These are phyloP conservation scores for Campopleginae sp. DNA, from an alignment of 2,888 invertebrate genomes.

Conservation along the genomic window DNA sequence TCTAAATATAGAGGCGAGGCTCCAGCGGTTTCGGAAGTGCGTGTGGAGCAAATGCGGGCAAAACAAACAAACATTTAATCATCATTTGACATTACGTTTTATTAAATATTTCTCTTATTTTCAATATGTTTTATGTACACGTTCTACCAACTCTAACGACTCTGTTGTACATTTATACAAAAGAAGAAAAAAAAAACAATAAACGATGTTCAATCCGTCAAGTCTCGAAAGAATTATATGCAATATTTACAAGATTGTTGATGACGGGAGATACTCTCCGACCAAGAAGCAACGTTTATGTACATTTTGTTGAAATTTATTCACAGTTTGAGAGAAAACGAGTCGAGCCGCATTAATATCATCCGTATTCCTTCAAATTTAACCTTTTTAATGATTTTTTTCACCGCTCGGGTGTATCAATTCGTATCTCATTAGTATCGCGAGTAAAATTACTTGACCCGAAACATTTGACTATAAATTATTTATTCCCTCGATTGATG, in stretches of 20 bases:
- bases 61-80: neutral
- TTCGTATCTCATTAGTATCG: slow-evolving; percentile 5
- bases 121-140: slow-evolving; percentile 54
- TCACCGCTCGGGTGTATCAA: slow-evolving; percentile 30
- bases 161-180: slow-evolving; percentile 82
- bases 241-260: slow-evolving; percentile 57
- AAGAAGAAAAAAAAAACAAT: slow-evolving; percentile 79
- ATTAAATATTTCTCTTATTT: slow-evolving; percentile 79
- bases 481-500: slow-evolving; percentile 78
- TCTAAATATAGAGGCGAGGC: too few relatives aligned
- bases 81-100: slow-evolving; percentile 69
- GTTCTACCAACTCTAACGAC: slow-evolving; percentile 65
- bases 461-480: slow-evolving; percentile 53
- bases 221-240: slow-evolving; percentile 55
- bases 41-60: too few relatives aligned
- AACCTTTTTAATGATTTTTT: slow-evolving; percentile 16
- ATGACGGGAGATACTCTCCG: slow-evolving; percentile 13
- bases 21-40: too few relatives aligned
- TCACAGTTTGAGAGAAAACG: slow-evolving; percentile 57
- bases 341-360: slow-evolving; percentile 11
- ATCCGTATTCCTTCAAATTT: neutral
- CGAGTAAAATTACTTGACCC: neutral
- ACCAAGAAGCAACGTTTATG: slow-evolving; percentile 62
- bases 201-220: slow-evolving; percentile 38
- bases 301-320: slow-evolving; percentile 63